A percentile compares a stretch with the other conserved stretches of the same genome.
Conservation (phyloP, 2,797 vertebrate genomes). For the Linurgus olivaceus region DNA sequence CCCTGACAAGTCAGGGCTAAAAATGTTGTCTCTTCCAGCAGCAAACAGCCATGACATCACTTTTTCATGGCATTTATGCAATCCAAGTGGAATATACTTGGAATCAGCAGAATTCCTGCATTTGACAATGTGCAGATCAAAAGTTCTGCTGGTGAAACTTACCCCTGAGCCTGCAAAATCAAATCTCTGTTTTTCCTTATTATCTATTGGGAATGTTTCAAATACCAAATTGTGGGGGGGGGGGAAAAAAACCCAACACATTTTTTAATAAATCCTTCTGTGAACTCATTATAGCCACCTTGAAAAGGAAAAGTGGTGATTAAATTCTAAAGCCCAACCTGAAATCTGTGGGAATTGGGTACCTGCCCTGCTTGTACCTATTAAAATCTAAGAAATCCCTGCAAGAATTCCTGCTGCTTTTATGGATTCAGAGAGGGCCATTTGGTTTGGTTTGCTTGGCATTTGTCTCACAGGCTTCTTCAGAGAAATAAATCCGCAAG, state of each 20-base stretch:
- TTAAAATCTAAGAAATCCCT: neutral
- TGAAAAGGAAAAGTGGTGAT: neutral
- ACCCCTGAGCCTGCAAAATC: neutral
- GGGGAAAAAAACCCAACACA: accelerated
- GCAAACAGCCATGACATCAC: neutral
- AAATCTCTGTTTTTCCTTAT: neutral
- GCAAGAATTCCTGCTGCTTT: slow-evolving; percentile 35
- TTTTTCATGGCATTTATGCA: neutral
- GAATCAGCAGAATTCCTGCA: neutral
- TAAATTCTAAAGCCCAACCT: neutral
- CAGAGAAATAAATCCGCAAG: slow-evolving; percentile 54
- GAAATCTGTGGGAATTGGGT: neutral
- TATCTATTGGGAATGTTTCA: neutral
- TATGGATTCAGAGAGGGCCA: neutral
- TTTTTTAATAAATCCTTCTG: neutral
- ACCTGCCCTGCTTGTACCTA: neutral
- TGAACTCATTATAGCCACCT: neutral
- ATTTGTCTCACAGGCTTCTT: neutral
- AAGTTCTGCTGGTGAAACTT: neutral
- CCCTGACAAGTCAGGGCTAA: neutral
- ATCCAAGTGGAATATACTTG: neutral
- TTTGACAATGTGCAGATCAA: neutral
- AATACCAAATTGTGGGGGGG: neutral
- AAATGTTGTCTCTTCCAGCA: neutral
- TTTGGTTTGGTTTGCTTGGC: slow-evolving; percentile 38